phyloP scores from a whole-genome alignment of 1,140 invertebrate species.

The Potamilus streckersoni region DNA sequence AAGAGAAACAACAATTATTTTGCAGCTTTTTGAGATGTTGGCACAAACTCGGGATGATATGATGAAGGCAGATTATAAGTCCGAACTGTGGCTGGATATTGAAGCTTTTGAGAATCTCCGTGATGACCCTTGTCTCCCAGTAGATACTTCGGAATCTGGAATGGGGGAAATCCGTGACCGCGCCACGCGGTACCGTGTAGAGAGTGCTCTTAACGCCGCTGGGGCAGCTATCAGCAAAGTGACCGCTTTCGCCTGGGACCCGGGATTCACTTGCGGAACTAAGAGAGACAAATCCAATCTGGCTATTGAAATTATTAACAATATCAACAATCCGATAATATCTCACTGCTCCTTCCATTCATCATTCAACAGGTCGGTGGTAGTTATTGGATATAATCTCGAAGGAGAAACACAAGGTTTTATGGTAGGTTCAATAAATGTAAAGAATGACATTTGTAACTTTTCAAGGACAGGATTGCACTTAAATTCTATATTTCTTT shows the following conservation, averaged over 20 bases:
- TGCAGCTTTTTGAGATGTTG: slow-evolving; percentile 38
- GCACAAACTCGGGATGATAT: slow-evolving; percentile 18
- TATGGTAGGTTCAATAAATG: slow-evolving; percentile 24
- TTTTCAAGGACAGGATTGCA: too few relatives aligned
- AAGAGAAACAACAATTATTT: neutral
- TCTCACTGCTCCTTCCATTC: slow-evolving; percentile 53
- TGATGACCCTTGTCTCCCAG: slow-evolving; percentile 44
- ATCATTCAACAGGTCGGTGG: slow-evolving; percentile 49
- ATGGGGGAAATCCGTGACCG: slow-evolving; percentile 41
- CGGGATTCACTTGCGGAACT: slow-evolving; percentile 49
- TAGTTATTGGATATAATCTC: slow-evolving; percentile 54
- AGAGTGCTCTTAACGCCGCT: slow-evolving; percentile 39
- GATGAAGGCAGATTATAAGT: slow-evolving; percentile 1
- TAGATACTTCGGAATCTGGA: slow-evolving; percentile 32
- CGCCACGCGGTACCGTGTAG: slow-evolving; percentile 43
- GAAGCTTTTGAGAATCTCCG: slow-evolving; percentile 51
- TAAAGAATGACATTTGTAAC: too few relatives aligned
- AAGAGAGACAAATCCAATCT: slow-evolving; percentile 29
- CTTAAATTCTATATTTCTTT: too few relatives aligned
- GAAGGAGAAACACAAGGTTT: slow-evolving; percentile 41
- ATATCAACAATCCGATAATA: slow-evolving; percentile 45
- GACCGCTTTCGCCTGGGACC: slow-evolving; percentile 53
- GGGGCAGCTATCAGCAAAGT: slow-evolving; percentile 48
- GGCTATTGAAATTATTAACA: slow-evolving; percentile 31
- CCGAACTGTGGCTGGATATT: slow-evolving; percentile 51